Conservation (phyloP, 2,113 vertebrate genomes). For the Cranoglanis bouderius region DNA sequence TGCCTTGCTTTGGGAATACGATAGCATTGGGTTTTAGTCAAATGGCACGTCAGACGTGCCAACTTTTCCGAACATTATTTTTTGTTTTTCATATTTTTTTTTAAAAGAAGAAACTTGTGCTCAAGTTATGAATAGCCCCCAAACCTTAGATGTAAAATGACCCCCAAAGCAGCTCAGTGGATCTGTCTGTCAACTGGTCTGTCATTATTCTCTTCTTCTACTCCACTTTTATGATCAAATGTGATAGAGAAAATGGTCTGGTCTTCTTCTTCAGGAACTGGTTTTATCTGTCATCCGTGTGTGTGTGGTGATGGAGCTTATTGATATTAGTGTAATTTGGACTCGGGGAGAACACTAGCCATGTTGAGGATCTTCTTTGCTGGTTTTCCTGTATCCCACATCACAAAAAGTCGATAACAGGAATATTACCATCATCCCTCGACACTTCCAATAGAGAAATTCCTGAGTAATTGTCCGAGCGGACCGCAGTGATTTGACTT, state of each 20-base stretch:
- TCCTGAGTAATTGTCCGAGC: constrained; percentile 81
- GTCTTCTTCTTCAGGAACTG: constrained; percentile 58
- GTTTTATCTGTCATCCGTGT: constrained; percentile 76
- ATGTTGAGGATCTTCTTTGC: constrained; percentile 52
- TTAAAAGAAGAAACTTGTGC: neutral
- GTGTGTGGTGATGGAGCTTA: constrained; percentile 75
- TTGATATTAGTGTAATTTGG: constrained; percentile 78
- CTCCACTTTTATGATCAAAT: constrained; percentile 21
- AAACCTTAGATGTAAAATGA: constrained; percentile 18
- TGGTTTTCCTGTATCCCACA: constrained; percentile 73
- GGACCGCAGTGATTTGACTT: constrained; percentile 64
- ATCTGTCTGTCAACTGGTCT: constrained; percentile 10
- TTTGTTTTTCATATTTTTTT: constrained; percentile 28
- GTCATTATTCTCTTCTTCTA: neutral
- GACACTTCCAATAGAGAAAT: constrained; percentile 85
- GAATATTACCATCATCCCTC: constrained; percentile 80
- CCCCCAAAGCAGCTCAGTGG: neutral
- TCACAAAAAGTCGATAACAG: constrained; percentile 80
- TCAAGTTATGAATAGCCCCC: neutral
- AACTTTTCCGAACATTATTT: constrained; percentile 20
- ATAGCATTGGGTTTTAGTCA: constrained; percentile 43
- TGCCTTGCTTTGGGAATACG: constrained; percentile 53
- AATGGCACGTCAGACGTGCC: constrained; percentile 37
- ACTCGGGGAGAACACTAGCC: constrained; percentile 61
- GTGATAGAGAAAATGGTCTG: neutral